Percentiles rank a stretch among this genome's conserved stretches.
These are phyloP conservation scores for Hemitrygon akajei DNA, from an alignment of 2,797 vertebrate genomes.

Conservation along the genomic window DNA sequence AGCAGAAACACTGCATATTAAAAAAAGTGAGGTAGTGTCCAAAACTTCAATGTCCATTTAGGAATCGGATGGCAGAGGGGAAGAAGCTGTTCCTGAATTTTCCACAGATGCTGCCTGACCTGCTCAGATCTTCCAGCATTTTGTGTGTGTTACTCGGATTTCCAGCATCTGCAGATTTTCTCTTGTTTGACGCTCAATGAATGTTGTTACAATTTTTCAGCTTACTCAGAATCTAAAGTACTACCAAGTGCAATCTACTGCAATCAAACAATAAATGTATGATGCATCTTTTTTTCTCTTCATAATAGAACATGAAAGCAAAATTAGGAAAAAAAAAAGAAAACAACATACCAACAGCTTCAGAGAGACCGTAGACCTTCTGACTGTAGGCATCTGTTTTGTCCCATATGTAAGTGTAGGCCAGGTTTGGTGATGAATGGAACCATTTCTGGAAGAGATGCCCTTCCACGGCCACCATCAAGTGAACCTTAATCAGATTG, in stretches of 20 bases:
- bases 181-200: neutral
- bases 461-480: constrained; percentile 96
- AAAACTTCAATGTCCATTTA: no score
- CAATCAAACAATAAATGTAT: neutral
- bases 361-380: constrained; percentile 85
- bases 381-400: constrained; percentile 95
- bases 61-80: no score
- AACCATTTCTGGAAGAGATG: constrained; percentile 98
- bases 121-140: no score
- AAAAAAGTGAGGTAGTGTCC: no score
- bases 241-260: neutral
- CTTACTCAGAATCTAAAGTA: neutral
- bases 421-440: constrained; percentile 90
- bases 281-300: neutral
- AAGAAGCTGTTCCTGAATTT: no score
- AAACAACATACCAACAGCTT: constrained; percentile 78
- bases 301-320: no score
- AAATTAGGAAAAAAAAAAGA: neutral
- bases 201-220: neutral
- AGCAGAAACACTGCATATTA: no score
- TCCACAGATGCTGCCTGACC: no score
- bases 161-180: no score
- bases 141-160: no score
- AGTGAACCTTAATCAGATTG: constrained; percentile 90
- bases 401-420: constrained; percentile 96